Conservation (phyloP, 2,797 vertebrate genomes). For the Acropternis orthonyx region DNA sequence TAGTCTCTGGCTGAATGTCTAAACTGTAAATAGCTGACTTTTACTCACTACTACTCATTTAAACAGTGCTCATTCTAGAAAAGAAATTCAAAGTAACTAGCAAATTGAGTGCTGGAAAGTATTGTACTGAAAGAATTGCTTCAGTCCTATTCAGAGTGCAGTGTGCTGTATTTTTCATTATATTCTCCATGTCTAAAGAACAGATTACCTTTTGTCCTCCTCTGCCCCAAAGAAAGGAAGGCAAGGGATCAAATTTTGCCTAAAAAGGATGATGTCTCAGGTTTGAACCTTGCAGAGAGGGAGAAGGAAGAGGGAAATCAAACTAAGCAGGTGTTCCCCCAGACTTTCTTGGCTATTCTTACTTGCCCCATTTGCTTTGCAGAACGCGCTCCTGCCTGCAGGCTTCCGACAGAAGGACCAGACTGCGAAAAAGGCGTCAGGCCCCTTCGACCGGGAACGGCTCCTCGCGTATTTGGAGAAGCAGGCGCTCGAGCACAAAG, state of each 20-base stretch:
- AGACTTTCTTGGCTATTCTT: background rate
- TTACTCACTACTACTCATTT: background rate
- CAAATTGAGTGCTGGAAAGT: background rate
- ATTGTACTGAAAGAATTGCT: background rate
- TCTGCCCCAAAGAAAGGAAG: background rate
- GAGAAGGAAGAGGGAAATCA: background rate
- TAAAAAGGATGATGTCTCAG: background rate
- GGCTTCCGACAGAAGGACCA: conserved; percentile 96
- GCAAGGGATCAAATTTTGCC: background rate
- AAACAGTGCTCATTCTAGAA: background rate
- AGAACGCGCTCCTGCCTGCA: conserved; percentile 95
- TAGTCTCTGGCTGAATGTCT: background rate
- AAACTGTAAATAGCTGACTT: background rate
- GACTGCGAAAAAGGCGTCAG: conserved; percentile 84
- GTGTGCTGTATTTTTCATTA: background rate
- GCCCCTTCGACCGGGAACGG: conserved; percentile 84
- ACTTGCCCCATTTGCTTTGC: background rate
- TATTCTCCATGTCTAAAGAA: background rate
- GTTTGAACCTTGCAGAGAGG: background rate
- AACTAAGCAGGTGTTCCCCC: background rate
- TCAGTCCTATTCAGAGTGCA: background rate
- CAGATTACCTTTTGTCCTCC: background rate
- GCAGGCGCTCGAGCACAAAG: conserved; percentile 92
- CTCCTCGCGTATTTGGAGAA: conserved; percentile 93
- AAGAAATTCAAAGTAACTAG: background rate